Base-by-base conservation (phyloP, 2,888 invertebrate species). In the Pteria penguin region DNA sequence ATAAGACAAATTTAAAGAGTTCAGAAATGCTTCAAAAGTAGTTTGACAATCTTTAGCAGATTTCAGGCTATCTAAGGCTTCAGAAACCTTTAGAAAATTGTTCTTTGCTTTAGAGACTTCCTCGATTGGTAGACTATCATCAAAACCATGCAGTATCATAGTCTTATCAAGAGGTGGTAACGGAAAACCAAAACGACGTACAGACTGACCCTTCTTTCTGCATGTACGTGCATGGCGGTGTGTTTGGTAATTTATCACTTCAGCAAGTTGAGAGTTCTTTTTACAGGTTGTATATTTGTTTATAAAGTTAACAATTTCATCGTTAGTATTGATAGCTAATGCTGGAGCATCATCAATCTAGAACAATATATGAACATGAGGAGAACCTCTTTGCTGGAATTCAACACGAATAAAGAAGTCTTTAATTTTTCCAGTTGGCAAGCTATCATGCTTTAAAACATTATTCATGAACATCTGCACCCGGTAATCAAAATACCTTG, bases 131-230 rank as follows among this genome's bases (percentile, higher is more conserved):
- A n/a, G n/a, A n/a, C 54, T 58, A 22, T 74, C 45, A 26, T 67
- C 36, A 18, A 82, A 45, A 33, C 80, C 78, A 27, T 80, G 31
- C 3, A 82, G 45, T 36, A 82, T 57, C 8, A 58, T 18, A 32
- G 82, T 82, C 45, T 82, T 24, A 18, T 66, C 69, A 78, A 84
- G 67, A 57, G 82, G 78, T 65, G 72, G 72, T 11, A 80, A n/a
- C 27, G 84, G 84, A 62, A 82, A 82, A 65, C 72, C 60, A 61
- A 82, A 84, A 29, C 81, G 63, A 69, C 82, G 82, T 11, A 74
- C 36, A 29, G 31, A n/a, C 55, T 80, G 74, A 11, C 78, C 79
- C n/a, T 62, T 62, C 62, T 74, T 76, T 67, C 75, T 65, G 63
- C 63, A 81, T 61, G 69, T 76, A 26, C 71, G 61, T 2, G 75